Evolutionary conservation across 2,113 vertebrate genomes (phyloP).

Genomic region (Lonchura striata): DNA sequence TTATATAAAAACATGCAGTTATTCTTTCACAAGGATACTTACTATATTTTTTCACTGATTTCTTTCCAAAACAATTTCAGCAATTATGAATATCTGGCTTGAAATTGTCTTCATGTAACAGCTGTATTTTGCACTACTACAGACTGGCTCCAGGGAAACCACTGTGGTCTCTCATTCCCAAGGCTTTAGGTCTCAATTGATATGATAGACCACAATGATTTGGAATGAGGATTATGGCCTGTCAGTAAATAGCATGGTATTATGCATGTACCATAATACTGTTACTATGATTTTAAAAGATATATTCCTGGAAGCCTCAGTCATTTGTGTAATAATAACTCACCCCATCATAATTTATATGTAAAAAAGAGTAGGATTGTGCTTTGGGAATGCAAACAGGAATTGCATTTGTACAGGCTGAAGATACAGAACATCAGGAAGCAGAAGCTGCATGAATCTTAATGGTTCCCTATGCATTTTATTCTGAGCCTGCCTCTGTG

Average conservation of each 20-base stretch:
- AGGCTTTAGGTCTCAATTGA: background rate
- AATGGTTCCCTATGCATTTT: background rate
- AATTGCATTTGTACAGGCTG: background rate
- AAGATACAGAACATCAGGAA: background rate
- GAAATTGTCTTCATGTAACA: background rate
- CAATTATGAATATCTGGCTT: background rate
- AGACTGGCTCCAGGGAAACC: constrained; percentile 37
- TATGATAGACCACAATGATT: constrained; percentile 35
- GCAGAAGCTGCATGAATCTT: background rate
- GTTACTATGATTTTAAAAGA: constrained; percentile 2
- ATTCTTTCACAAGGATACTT: background rate
- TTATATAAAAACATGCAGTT: background rate
- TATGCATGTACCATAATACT: background rate
- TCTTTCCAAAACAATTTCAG: background rate
- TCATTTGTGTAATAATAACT: background rate
- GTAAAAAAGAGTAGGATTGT: background rate
- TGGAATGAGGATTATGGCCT: constrained; percentile 40
- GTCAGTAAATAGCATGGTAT: constrained; percentile 15
- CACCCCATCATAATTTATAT: background rate
- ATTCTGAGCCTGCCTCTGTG: background rate
- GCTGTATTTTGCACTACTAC: background rate
- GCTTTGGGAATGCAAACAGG: background rate
- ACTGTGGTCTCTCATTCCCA: background rate
- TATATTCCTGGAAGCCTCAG: constrained; percentile 23
- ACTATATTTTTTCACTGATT: background rate